Percentiles rank a stretch among this genome's conserved stretches.
phyloP scores from a whole-genome alignment of 2,113 vertebrate species.

The Mobula birostris region DNA sequence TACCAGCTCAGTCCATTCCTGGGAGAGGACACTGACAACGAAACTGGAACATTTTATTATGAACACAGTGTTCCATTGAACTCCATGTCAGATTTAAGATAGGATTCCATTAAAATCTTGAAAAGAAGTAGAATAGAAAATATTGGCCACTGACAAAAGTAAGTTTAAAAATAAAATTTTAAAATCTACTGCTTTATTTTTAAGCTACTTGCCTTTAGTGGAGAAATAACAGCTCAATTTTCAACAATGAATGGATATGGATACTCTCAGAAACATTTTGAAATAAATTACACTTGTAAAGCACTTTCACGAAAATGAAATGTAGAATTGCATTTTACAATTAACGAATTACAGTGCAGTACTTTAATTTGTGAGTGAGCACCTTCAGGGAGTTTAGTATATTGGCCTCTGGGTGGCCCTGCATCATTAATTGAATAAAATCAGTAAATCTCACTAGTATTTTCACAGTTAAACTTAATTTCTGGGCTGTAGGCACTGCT shows the following conservation, averaged over 20 bases:
- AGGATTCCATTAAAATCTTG: slow-evolving; percentile 4
- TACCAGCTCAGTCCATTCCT: too few relatives aligned
- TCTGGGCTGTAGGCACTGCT: neutral
- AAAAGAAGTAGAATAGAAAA: too few relatives aligned
- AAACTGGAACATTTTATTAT: too few relatives aligned
- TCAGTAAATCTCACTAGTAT: neutral
- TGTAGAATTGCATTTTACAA: too few relatives aligned
- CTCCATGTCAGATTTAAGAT: neutral
- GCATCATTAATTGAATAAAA: neutral
- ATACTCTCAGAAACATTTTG: too few relatives aligned
- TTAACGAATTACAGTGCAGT: neutral
- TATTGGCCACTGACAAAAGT: neutral
- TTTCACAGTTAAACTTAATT: neutral
- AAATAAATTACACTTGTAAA: too few relatives aligned
- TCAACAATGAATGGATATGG: neutral
- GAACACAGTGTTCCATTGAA: neutral
- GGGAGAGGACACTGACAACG: too few relatives aligned
- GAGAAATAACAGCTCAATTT: neutral
- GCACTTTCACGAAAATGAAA: too few relatives aligned
- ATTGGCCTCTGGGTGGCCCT: neutral
- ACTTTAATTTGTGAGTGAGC: neutral
- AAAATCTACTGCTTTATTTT: neutral
- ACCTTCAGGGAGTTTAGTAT: neutral
- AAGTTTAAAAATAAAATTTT: neutral
- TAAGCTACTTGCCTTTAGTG: neutral